phyloP scores from a whole-genome alignment of 1,140 invertebrate species.

The Leptopilina boulardi region DNA sequence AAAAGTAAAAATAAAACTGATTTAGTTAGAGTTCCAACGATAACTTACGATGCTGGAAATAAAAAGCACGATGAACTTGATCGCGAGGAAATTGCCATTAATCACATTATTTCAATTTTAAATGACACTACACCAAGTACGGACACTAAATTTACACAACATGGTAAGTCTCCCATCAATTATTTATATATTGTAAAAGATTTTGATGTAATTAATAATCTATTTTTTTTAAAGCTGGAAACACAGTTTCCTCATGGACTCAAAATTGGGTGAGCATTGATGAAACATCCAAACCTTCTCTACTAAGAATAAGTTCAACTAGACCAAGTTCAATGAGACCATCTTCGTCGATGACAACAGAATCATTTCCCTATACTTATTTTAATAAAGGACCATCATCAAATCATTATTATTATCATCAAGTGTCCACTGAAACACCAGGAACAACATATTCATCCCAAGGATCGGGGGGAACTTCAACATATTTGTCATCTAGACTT shows the following conservation, averaged over 20 bases:
- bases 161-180: slow-evolving; percentile 43
- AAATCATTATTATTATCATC: slow-evolving; percentile 70
- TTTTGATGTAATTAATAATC: too few relatives aligned
- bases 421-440: slow-evolving; percentile 54
- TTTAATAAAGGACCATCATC: slow-evolving; percentile 63
- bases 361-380: slow-evolving; percentile 65
- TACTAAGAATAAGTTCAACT: slow-evolving; percentile 49
- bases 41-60: slow-evolving; percentile 70
- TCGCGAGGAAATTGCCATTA: slow-evolving; percentile 72
- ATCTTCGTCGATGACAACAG: slow-evolving; percentile 53
- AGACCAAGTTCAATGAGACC: slow-evolving; percentile 49
- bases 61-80: slow-evolving; percentile 68
- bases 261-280: slow-evolving; percentile 76
- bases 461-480: slow-evolving; percentile 12
- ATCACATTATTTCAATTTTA: slow-evolving; percentile 81
- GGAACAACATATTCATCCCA: slow-evolving; percentile 47
- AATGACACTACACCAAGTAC: slow-evolving; percentile 78
- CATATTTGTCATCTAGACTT: slow-evolving; percentile 42
- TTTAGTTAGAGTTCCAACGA: slow-evolving; percentile 76
- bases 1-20: slow-evolving; percentile 59
- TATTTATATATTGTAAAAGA: too few relatives aligned
- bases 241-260: slow-evolving; percentile 66
- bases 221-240: slow-evolving; percentile 43
- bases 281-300: slow-evolving; percentile 61
- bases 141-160: slow-evolving; percentile 57